Conservation (phyloP, 2,797 vertebrate species). For the Paratrypauchen microcephalus region DNA sequence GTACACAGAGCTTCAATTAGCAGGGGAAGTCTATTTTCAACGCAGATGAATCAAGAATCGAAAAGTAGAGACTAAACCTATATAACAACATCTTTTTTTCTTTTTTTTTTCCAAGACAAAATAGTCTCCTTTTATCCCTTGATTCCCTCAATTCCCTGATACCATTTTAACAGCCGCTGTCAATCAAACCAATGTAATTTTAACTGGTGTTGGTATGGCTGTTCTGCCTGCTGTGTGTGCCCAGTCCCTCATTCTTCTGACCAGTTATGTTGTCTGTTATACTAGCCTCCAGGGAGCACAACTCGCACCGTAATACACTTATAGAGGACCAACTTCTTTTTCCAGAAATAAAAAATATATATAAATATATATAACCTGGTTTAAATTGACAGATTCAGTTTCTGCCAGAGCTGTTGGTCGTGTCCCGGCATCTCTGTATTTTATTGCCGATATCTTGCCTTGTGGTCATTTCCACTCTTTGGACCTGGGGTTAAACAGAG, state of each 20-base stretch:
- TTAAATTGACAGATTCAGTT: not conserved
- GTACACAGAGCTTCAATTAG: not conserved
- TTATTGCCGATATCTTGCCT: not conserved
- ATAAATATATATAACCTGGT: too few relatives aligned
- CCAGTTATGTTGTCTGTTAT: not conserved
- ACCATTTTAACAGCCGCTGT: not conserved
- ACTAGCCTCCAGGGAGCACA: not conserved
- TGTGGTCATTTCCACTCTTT: not conserved
- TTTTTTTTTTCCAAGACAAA: not conserved
- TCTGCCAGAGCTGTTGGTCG: not conserved
- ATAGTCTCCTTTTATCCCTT: not conserved
- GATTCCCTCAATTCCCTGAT: not conserved
- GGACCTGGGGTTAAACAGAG: not conserved
- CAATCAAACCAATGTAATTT: not conserved
- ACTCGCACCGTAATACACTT: not conserved
- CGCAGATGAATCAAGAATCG: not conserved
- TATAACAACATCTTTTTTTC: too few relatives aligned
- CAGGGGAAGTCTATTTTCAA: not conserved
- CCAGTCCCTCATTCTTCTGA: not conserved
- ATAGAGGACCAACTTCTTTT: too few relatives aligned
- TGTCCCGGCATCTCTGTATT: not conserved
- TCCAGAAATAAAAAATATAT: too few relatives aligned
- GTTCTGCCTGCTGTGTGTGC: not conserved
- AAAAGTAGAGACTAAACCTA: not conserved
- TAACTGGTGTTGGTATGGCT: not conserved